These are phyloP conservation scores for Clarias fuscus DNA, from an alignment of 2,797 vertebrate species.

Conservation along the genomic window DNA sequence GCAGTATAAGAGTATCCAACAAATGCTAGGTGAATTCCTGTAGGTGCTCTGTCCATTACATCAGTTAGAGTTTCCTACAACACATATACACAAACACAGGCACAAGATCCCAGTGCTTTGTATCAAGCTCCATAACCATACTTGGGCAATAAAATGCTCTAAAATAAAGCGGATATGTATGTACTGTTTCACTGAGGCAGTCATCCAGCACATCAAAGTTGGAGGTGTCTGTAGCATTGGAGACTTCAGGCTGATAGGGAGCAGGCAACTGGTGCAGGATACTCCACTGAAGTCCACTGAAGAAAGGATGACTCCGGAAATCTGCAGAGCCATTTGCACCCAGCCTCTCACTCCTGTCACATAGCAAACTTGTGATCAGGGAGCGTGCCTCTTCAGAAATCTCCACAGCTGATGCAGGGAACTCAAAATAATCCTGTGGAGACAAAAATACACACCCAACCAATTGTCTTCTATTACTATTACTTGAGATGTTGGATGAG, in stretches of 20 bases:
- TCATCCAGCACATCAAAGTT: constrained; percentile 88
- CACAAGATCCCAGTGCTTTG: neutral
- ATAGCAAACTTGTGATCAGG: constrained; percentile 79
- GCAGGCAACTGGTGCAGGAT: constrained; percentile 71
- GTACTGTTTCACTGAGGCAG: constrained; percentile 79
- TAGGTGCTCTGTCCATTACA: constrained; percentile 64
- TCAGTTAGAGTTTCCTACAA: constrained; percentile 68
- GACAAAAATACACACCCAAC: neutral
- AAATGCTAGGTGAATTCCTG: constrained; percentile 74
- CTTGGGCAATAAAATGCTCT: neutral
- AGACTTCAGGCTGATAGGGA: constrained; percentile 78
- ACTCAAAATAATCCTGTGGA: constrained; percentile 79
- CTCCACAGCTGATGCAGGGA: constrained; percentile 68
- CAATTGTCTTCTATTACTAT: neutral
- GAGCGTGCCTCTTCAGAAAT: constrained; percentile 72
- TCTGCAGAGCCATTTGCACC: constrained; percentile 74
- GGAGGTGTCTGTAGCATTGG: constrained; percentile 82
- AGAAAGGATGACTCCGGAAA: constrained; percentile 79
- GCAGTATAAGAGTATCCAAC: constrained; percentile 77
- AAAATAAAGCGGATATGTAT: neutral
- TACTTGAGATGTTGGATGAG: neutral
- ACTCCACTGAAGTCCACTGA: constrained; percentile 79
- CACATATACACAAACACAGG: constrained; percentile 24
- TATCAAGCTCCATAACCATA: neutral
- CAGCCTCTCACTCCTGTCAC: constrained; percentile 75